Percentiles rank a stretch among this genome's conserved stretches.
Evolutionary conservation across 1,140 invertebrate genomes (phyloP).

Genomic region (Orchestia grillus): DNA sequence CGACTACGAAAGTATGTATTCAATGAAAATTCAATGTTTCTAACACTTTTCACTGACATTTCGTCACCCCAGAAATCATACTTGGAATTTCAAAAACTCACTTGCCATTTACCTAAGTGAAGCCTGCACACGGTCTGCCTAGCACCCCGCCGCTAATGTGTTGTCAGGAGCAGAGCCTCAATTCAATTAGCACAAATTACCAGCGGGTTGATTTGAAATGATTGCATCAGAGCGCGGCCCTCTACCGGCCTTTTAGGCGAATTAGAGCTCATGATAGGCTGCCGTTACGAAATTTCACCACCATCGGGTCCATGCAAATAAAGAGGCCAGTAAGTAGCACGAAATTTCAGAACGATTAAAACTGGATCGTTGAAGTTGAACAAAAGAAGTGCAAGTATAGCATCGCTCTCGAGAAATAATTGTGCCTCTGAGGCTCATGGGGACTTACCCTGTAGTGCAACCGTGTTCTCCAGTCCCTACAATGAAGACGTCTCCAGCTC

Average conservation of each 20-base stretch:
- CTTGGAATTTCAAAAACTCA: neutral
- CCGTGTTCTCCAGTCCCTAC: constrained; percentile 4
- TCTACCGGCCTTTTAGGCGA: neutral
- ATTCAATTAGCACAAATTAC: neutral
- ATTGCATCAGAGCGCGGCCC: neutral
- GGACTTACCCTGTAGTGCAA: neutral
- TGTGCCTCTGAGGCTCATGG: neutral
- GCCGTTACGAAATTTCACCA: neutral
- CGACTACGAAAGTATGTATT: neutral
- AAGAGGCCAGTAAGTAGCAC: neutral
- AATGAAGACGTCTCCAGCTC: constrained; percentile 28
- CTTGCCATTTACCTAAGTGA: neutral
- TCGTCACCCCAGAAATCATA: neutral
- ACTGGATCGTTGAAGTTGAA: neutral
- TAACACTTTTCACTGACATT: neutral
- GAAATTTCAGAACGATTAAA: neutral
- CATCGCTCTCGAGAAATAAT: neutral
- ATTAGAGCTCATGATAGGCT: neutral
- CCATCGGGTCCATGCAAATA: neutral
- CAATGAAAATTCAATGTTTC: neutral
- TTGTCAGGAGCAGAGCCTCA: neutral
- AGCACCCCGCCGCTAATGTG: neutral
- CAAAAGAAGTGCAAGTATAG: neutral
- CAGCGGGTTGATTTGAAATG: neutral
- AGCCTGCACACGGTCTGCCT: neutral